Percentiles rank a stretch among this genome's conserved stretches.
Evolutionary conservation across 1,140 invertebrate genomes (phyloP).

Genomic region (Drosophila mojavensis): DNA sequence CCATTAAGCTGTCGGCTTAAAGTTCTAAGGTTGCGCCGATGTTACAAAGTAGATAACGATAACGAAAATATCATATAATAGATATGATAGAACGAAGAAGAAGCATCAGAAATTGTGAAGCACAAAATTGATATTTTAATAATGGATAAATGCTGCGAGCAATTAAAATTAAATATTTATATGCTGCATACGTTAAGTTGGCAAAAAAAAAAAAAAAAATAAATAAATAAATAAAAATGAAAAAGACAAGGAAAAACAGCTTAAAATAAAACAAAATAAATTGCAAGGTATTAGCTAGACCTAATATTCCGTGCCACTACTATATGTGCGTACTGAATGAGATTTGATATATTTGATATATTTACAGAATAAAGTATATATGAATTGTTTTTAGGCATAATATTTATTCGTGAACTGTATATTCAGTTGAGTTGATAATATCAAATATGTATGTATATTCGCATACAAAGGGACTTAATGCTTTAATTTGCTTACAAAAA

Average conservation of each 20-base stretch:
- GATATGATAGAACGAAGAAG: background rate
- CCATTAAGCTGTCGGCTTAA: conserved; percentile 74
- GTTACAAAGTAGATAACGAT: conserved; percentile 41
- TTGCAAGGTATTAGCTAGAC: background rate
- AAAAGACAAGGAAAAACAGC: background rate
- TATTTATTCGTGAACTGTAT: too few relatives aligned
- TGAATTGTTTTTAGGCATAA: too few relatives aligned
- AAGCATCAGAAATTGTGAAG: background rate
- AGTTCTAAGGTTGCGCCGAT: conserved; percentile 58
- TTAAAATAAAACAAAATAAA: background rate
- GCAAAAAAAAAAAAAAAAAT: background rate
- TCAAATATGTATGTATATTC: too few relatives aligned
- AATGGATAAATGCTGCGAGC: conserved; percentile 24
- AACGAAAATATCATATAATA: conserved; percentile 11
- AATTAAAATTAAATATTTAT: conserved; percentile 43
- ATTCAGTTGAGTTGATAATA: too few relatives aligned
- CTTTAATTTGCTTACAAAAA: too few relatives aligned
- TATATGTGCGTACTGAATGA: too few relatives aligned
- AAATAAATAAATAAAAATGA: background rate
- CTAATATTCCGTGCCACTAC: background rate
- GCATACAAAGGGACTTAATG: too few relatives aligned
- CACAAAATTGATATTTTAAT: conserved; percentile 44
- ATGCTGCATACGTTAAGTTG: background rate
- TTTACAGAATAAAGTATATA: too few relatives aligned
- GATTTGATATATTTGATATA: too few relatives aligned